Evolutionary conservation across 2,113 vertebrate species (phyloP), one percentile per base, ranked within the genome.

Genomic region (Cebus imitator): DNA sequence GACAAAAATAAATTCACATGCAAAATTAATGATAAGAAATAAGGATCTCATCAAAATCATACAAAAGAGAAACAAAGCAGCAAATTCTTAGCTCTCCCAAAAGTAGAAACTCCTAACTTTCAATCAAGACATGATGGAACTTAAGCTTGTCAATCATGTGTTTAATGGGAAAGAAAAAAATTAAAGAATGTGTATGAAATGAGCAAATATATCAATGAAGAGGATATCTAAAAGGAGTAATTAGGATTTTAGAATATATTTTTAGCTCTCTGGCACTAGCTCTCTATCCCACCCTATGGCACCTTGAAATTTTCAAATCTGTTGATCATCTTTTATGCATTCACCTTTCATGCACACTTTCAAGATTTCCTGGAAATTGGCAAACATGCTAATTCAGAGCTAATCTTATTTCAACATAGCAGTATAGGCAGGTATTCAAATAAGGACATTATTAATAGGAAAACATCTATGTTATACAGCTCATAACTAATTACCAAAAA

Each of bases 1-100:
- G 30, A 72, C 16, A 92, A 68, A 90, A 81, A 68, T 23, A 83
- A 81, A 48, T 64, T 95, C 57, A 43, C 57, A 64, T 64, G 87
- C 37, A 87, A 94, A 97, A 61, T 45, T 78, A 95, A 68, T 92
- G 27, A 37, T 35, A 82, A 91, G 64, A 90, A 96, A 93, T 89
- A 17, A 58, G 92, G 16, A 94, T 80, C 35, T 86, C 50, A 91
- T 96, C 32, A 97, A 89, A 96, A 94, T 80, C n/a, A 66, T 89
- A 73, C 16, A 92, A 95, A 88, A 61, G 8, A 75, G n/a, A 82
- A 25, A 73, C 61, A 85, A 64, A 93, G n/a, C 87, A 87, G 79
- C n/a, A 92, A 85, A 94, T 58, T 92, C 70, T 66, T 76, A 95
- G 84, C 64, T 94, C 48, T 82, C 68, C 86, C 25, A 30, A 94